Evolutionary conservation across 2,113 vertebrate genomes (phyloP), one percentile per base, ranked within the genome.

Genomic region (Rana temporaria): DNA sequence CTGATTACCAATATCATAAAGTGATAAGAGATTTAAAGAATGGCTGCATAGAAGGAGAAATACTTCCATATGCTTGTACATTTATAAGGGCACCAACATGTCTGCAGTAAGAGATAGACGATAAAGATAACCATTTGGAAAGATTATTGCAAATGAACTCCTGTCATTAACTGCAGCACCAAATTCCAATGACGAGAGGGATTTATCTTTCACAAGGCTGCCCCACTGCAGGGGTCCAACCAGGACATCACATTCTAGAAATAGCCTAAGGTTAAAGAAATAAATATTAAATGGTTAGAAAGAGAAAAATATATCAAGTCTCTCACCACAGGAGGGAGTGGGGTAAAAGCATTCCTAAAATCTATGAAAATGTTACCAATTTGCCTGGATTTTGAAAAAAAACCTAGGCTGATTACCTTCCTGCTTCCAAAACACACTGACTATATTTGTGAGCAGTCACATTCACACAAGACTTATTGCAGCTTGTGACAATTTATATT

Each of bases 341-440:
- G 67, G 24, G 32, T 48, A 55, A 83, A 83, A 68, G 63, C 53
- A 83, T 83, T 66, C 64, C 32, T 52, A 68, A 76, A 56, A 83
- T 83, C 48, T 60, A 76, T 75, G 55, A 68, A 75, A 83, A 76
- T 68, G 62, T 83, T 67, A 59, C 68, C 59, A n/a, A 18, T 18
- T 55, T 48, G 19, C 32, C 18, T 38, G 32, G n/a, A 38, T 60
- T 59, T 34, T 67, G 89, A 90, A 85, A n/a, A n/a, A n/a, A n/a
- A n/a, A n/a, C n/a, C 90, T 64, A 85, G n/a, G 89, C 84, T 86
- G 60, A 68, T 85, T 78, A 87, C 85, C 83, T 65, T 86, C 62
- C 32, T 84, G 84, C 52, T 85, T 65, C 38, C 62, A 38, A 78
- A 81, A 85, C 55, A 57, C 55, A 68, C 0, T 0, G 74, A n/a